Conservation (phyloP, 2,888 invertebrate genomes). For the Phlogophora meticulosa region DNA sequence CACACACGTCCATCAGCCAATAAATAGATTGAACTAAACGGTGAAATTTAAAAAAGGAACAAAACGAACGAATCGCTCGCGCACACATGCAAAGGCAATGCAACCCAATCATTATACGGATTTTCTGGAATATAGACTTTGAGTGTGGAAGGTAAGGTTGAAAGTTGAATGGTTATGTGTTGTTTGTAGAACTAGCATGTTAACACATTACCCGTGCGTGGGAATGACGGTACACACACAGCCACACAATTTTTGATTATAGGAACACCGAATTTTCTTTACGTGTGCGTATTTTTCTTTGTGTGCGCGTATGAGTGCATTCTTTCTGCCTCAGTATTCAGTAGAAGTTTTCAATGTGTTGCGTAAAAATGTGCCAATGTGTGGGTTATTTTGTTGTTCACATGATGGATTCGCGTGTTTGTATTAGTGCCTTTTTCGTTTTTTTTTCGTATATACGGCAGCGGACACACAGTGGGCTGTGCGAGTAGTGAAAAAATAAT, state of each 20-base stretch:
- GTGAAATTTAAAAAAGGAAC: slow-evolving; percentile 91
- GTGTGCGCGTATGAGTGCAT: slow-evolving; percentile 81
- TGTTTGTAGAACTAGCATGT: slow-evolving; percentile 86
- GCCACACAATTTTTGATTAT: slow-evolving; percentile 82
- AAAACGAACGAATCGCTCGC: slow-evolving; percentile 88
- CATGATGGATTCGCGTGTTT: slow-evolving; percentile 88
- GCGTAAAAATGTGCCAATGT: slow-evolving; percentile 70
- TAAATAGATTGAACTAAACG: slow-evolving; percentile 92
- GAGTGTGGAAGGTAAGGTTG: slow-evolving; percentile 58
- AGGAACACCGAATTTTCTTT: slow-evolving; percentile 87
- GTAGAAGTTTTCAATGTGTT: slow-evolving; percentile 70
- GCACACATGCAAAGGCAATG: slow-evolving; percentile 81
- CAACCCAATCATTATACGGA: slow-evolving; percentile 87
- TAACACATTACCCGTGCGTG: slow-evolving; percentile 86
- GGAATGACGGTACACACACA: slow-evolving; percentile 83
- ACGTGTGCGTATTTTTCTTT: slow-evolving; percentile 73
- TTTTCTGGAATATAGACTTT: slow-evolving; percentile 66
- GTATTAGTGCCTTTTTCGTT: slow-evolving; percentile 87
- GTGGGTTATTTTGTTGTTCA: slow-evolving; percentile 84
- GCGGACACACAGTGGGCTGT: slow-evolving; percentile 83
- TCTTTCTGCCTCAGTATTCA: slow-evolving; percentile 75
- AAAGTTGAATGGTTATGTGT: slow-evolving; percentile 65
- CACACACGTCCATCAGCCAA: slow-evolving; percentile 86
- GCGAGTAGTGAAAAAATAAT: slow-evolving; percentile 90
- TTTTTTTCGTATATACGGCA: slow-evolving; percentile 76